Evolutionary conservation across 30 jellyfish, hydroid and myxozoan species (phyloP).

Genomic region (Haliclystus octoradiatus): DNA sequence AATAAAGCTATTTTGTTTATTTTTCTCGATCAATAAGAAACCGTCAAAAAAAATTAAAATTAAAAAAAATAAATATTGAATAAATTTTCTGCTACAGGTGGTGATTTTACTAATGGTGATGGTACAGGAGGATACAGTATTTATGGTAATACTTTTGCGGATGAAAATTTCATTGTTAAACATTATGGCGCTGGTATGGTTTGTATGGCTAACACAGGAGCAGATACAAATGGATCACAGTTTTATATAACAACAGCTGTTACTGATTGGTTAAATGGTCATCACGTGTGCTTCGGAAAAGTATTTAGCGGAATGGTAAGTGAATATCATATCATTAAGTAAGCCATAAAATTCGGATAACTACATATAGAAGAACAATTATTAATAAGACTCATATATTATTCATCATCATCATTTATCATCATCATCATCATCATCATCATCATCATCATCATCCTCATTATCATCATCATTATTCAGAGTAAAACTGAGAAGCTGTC

Average conservation of each 20-base stretch:
- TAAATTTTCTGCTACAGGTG: slow-evolving; percentile 41
- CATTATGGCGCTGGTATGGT: slow-evolving; percentile 76
- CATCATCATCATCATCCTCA: too few species aligned
- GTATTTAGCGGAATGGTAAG: slow-evolving; percentile 87
- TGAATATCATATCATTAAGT: background rate
- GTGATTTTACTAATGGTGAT: slow-evolving; percentile 57
- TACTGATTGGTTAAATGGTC: slow-evolving; percentile 74
- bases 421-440: too few species aligned
- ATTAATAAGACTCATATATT: too few species aligned
- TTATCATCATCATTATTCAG: too few species aligned
- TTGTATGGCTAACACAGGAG: slow-evolving; percentile 95
- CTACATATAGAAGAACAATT: too few species aligned
- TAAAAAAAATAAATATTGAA: too few species aligned
- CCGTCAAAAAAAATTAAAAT: too few species aligned
- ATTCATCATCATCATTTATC: too few species aligned
- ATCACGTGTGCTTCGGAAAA: slow-evolving; percentile 86
- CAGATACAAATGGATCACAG: slow-evolving; percentile 88
- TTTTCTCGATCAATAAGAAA: too few species aligned
- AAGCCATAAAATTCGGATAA: background rate
- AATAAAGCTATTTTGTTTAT: too few species aligned
- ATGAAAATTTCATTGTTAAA: slow-evolving; percentile 53
- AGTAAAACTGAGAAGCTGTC: too few species aligned
- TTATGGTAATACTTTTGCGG: slow-evolving; percentile 72
- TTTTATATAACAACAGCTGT: slow-evolving; percentile 57
- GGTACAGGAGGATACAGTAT: slow-evolving; percentile 87